Base-by-base conservation (phyloP, 2,797 vertebrate species). In the Lutjanus argentimaculatus region DNA sequence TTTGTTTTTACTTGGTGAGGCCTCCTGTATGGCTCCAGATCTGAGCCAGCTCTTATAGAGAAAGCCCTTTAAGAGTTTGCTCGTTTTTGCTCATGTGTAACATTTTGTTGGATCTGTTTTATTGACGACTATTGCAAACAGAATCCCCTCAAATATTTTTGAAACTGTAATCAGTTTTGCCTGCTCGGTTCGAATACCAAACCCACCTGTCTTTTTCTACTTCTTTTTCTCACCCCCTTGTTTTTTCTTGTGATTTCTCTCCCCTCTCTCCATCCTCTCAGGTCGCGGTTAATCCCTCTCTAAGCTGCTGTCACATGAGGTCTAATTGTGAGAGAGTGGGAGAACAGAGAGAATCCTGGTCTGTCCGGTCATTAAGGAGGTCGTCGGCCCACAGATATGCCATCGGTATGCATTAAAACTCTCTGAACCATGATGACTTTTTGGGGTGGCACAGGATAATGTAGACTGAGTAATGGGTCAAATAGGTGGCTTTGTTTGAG, bases 271-370 rank as follows among this genome's bases (percentile, higher is more conserved):
- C 22, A 51, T 56, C 84, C 70, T 82, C 58, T 58, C 72, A 67
- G 63, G 85, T 86, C 77, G 68, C 65, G 51, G 62, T 65, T 95
- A 94, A 94, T 95, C 93, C 91, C 69, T 75, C 51, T 73, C 77
- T 94, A 93, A 94, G 88, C 91, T 88, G 86, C 83, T 86, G 88
- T 94, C 91, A 93, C 94, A 91, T 93, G 93, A 91, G 84, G 77
- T 84, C 82, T 93, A 72, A 93, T 85, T 90, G 85, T 83, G 79
- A 67, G 85, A 75, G 59, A 67, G 72, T 53, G 36, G 40, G 76
- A 77, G 67, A 88, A 83, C 80, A 42, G 55, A 86, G 84, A 77
- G 83, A 86, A 89, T 90, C 79, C 59, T 16, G 72, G 77, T 73
- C 67, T 86, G 61, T 76, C 2, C 10, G 15, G 68, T 82, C 81